Base-by-base conservation (phyloP, 2,113 vertebrate genomes). In the Pachyramphus minor region DNA sequence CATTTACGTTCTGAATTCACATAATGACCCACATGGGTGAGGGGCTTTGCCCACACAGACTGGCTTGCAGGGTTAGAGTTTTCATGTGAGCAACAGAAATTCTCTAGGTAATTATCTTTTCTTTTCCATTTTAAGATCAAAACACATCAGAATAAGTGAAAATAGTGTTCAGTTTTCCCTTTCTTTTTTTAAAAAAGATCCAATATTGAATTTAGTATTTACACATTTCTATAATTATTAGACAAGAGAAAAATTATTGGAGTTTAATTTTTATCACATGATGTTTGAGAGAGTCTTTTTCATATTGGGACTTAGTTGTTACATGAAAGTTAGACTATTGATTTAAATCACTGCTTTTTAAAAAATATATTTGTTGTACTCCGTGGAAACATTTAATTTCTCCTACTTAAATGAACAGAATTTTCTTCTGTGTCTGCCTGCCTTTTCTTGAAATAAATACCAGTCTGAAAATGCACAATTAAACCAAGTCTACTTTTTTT, bases 1-100 rank as follows among this genome's bases (percentile, higher is more conserved):
- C 90, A 90, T 91, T 96, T 96, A 84, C 39, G 78, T 68, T 83
- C 75, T 62, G 81, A 85, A 87, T 84, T 93, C 84, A 79, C 55
- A 55, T 62, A 85, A 86, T n/a, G 35, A 91, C 67, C 75, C 87
- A 86, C 55, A 67, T 8, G 63, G 66, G 67, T 74, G 67, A 75
- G 45, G 37, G 39, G 23, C 35, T 89, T 93, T 91, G 71, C 87
- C 90, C 82, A 84, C 42, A 80, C 4, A 86, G 72, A 74, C 55
- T 44, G 58, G 39, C 47, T 67, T 86, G 45, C 35, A 67, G 55
- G 14, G 69, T 58, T 62, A 69, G 37, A 84, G 27, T 76, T 77
- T 80, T 76, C 59, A 62, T 25, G 30, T 19, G 20, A 79, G 75
- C 59, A 88, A 53, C 0, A 45, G 33, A 80, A 90, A 55, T 8